Evolutionary conservation across 2,888 invertebrate genomes (phyloP), one percentile per base, ranked within the genome.

Genomic region (Erannis defoliaria): DNA sequence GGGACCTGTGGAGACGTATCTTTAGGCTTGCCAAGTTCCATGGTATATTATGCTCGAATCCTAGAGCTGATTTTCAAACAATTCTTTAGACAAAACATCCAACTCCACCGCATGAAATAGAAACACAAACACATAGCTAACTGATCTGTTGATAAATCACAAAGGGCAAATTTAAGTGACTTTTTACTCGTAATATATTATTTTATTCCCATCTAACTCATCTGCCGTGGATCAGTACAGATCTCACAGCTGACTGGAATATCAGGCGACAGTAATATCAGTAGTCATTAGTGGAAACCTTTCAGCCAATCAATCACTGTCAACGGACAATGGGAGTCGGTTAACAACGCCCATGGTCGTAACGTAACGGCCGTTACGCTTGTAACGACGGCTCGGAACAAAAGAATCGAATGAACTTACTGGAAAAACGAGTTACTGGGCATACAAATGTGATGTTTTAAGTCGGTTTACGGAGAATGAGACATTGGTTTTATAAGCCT

Each of bases 241-340:
- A 8, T 33, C 33, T 21, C 10, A 16, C 16, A 16, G 16, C 12
- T 29, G 8, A 10, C 10, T 37, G 37, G 19, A 38, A 38, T 19
- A 51, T 33, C 19, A 31, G 12, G 16, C 14, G 16, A 37, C 46
- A 31, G 29, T 29, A 54, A 48, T 48, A 59, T 55, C 51, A 54
- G 31, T 43, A 53, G 53, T 56, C 55, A 64, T 64, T 60, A 64
- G 59, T 31, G 18, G 53, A 37, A 33, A 37, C 48, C 55, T 40
- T 55, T 51, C 46, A 40, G 16, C 16, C 2, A 49, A 60, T 60
- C 60, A 55, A 60, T 60, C 60, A 55, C 50, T 60, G 60, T 50
- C 60, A 31, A 6, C 31, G 49, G 42, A 60, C 60, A 60, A 60
- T 23, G 31, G 55, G 43, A 40, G 49, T 29, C 42, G 49, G 60